A percentile compares a stretch with the other conserved stretches of the same genome.
These are phyloP conservation scores for Drosophila bifasciata DNA, from an alignment of 1,140 invertebrate species.

Conservation along the genomic window DNA sequence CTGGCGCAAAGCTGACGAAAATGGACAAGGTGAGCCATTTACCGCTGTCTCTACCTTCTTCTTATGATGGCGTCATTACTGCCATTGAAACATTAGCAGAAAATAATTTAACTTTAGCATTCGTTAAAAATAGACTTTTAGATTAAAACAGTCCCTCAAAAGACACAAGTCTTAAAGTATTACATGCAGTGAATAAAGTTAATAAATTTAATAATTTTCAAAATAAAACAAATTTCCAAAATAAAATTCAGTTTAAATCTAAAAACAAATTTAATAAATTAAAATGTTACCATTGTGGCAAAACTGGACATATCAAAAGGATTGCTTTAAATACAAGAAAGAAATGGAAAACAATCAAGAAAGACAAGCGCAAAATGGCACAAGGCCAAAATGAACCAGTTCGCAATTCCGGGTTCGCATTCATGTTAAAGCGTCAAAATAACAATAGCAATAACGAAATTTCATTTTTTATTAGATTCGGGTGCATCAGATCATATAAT, in stretches of 20 bases:
- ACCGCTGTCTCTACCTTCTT: slow-evolving; percentile 69
- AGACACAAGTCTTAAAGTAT: slow-evolving; percentile 52
- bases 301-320: background rate
- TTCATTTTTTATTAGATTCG: background rate
- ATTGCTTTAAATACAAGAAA: slow-evolving; percentile 1
- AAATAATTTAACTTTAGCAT: slow-evolving; percentile 73
- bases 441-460: background rate
- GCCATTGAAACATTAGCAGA: slow-evolving; percentile 83
- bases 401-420: background rate
- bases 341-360: slow-evolving; percentile 6
- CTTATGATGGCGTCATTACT: slow-evolving; percentile 77
- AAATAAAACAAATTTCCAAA: background rate
- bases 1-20: slow-evolving; percentile 71
- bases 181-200: slow-evolving; percentile 28
- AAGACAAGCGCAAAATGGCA: background rate
- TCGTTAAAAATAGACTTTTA: slow-evolving; percentile 79
- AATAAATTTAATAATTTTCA: slow-evolving; percentile 8
- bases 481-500: background rate
- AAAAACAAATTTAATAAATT: slow-evolving; percentile 6
- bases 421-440: background rate
- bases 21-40: slow-evolving; percentile 76
- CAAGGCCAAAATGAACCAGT: background rate
- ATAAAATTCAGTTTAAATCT: slow-evolving; percentile 8
- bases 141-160: slow-evolving; percentile 66
- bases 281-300: slow-evolving; percentile 1